Evolutionary conservation across 2,797 vertebrate genomes (phyloP).

Genomic region (Falco peregrinus): DNA sequence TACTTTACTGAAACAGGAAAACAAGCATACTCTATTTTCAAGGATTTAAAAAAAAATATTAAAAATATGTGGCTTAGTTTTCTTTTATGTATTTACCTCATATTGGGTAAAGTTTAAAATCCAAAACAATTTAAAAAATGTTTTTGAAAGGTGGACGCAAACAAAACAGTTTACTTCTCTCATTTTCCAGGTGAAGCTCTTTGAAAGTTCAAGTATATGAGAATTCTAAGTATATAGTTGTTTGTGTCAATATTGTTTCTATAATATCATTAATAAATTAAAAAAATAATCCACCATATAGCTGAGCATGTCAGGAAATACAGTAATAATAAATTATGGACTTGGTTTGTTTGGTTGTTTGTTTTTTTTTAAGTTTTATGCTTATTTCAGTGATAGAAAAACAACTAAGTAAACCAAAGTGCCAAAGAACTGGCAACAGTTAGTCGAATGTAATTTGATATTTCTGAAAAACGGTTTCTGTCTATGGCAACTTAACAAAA

Average conservation of each 20-base stretch:
- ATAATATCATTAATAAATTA: neutral
- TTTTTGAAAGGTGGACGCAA: neutral
- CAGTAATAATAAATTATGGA: neutral
- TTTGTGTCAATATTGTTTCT: neutral
- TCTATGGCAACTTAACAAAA: neutral
- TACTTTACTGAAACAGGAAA: neutral
- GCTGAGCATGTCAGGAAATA: neutral
- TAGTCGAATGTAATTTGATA: neutral
- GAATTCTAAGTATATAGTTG: neutral
- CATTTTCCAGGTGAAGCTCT: neutral
- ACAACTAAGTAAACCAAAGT: neutral
- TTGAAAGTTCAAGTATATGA: neutral
- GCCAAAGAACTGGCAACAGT: neutral
- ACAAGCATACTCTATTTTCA: neutral
- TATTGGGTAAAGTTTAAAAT: neutral
- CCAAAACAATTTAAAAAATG: neutral
- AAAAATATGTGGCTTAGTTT: neutral
- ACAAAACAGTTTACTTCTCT: neutral
- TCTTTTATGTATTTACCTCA: neutral
- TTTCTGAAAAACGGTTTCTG: neutral
- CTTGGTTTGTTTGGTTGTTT: neutral
- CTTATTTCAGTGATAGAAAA: neutral
- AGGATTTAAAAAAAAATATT: neutral
- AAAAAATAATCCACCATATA: neutral
- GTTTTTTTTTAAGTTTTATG: neutral